phyloP scores from a whole-genome alignment of 2,113 vertebrate genomes.

The Phyllostomus hastatus region DNA sequence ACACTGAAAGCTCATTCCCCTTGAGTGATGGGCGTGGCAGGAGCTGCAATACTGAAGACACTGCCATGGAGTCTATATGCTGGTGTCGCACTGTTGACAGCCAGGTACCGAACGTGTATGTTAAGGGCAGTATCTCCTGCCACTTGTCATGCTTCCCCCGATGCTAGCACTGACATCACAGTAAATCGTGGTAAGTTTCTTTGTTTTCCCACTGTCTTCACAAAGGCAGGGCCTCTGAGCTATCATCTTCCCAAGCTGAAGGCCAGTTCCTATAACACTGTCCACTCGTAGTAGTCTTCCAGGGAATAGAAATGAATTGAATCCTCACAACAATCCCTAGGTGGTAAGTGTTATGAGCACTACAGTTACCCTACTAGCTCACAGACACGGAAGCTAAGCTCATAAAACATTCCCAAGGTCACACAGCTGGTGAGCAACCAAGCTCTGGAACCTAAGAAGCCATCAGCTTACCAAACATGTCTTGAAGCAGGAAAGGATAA shows the following conservation, averaged over 20 bases:
- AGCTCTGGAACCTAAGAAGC: neutral
- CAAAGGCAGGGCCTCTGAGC: neutral
- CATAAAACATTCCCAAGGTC: neutral
- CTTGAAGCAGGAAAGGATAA: neutral
- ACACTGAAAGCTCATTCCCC: neutral
- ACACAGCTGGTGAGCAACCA: neutral
- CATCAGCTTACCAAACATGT: neutral
- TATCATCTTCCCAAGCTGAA: neutral
- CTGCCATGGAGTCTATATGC: accelerated
- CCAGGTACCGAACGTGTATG: accelerated
- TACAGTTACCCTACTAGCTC: accelerated
- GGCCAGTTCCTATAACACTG: too few species aligned
- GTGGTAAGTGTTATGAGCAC: neutral
- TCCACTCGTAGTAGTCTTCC: accelerated
- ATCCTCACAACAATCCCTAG: neutral
- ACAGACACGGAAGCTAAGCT: neutral
- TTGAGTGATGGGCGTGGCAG: neutral
- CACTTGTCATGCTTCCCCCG: neutral
- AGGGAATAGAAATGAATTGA: neutral
- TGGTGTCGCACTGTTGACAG: accelerated
- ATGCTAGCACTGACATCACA: neutral
- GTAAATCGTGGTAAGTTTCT: neutral
- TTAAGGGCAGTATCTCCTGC: neutral
- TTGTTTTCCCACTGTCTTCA: neutral
- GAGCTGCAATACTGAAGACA: accelerated